Percentiles rank a stretch among this genome's conserved stretches.
Conservation (phyloP, 2,113 vertebrate genomes). For the Aspiorhynchus laticeps region DNA sequence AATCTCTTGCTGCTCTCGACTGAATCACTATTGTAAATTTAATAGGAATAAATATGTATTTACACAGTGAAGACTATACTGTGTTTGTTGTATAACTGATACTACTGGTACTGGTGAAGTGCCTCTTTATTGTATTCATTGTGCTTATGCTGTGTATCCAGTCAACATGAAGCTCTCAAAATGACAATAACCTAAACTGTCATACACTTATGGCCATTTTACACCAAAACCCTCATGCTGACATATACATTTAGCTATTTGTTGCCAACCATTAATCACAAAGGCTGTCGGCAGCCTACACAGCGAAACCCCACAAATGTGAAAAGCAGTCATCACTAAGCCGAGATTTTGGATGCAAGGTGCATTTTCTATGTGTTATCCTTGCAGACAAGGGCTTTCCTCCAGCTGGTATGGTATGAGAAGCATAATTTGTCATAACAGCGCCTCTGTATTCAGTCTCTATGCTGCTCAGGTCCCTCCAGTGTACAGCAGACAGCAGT, state of each 20-base stretch:
- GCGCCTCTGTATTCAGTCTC: constrained; percentile 18
- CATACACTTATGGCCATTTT: background rate
- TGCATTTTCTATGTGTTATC: background rate
- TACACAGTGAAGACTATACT: too few relatives aligned
- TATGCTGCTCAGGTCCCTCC: background rate
- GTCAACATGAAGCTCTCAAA: background rate
- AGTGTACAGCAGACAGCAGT: constrained; percentile 11
- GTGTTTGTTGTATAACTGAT: too few relatives aligned
- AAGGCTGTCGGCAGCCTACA: background rate
- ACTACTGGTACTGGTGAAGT: background rate
- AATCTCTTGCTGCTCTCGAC: too few relatives aligned
- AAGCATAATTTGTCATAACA: constrained; percentile 33
- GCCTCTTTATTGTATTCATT: background rate
- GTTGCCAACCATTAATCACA: background rate
- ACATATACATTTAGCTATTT: background rate
- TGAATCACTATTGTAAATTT: too few relatives aligned
- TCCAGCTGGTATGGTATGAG: constrained; percentile 20
- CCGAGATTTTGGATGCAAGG: background rate
- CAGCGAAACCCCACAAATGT: background rate
- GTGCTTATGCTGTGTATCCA: background rate
- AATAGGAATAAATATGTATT: too few relatives aligned
- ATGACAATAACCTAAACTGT: background rate
- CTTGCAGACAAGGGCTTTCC: constrained; percentile 19
- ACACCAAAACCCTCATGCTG: background rate
- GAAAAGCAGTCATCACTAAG: background rate